Base-by-base conservation (phyloP, 2,113 vertebrate species). In the Rhinopithecus roxellana region DNA sequence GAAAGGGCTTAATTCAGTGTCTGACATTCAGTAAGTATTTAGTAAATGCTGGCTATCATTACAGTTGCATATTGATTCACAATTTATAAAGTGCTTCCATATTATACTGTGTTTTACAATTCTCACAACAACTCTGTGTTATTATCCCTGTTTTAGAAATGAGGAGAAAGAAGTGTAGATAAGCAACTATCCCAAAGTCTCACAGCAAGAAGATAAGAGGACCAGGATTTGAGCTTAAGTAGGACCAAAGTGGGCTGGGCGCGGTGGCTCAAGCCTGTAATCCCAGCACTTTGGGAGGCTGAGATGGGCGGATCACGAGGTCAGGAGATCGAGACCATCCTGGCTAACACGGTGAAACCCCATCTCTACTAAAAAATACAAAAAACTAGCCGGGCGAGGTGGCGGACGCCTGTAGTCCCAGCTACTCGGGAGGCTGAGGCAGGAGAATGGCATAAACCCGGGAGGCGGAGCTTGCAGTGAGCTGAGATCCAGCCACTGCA, bases 181-280 rank as follows among this genome's bases (percentile, higher is more conserved):
- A 90, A 83, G 77, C 64, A 81, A 81, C 57, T 89, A 89, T 64
- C n/a, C 14, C 38, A 90, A 88, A 91, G 57, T 77, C 43, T 95
- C 55, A 86, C 17, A 93, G 57, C 32, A 50, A 87, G 74, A 69
- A 94, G 87, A 90, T 83, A 22, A 91, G 69, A 95, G 50, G 20
- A 72, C 18, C 38, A 95, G 32, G 30, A 79, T 20, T 92, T 18
- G 70, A 95, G 38, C 10, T 70, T 92, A 91, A 22, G 5, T 32
- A 88, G 78, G n/a, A 90, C 50, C 38, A 82, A 67, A 3, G 20
- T 38, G 43, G 43, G 43, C 43, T 6, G 43, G 43, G 43, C 43
- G 6, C 6, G 43, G 43, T 43, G 43, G 43, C 43, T 43, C 43
- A 43, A 43, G 43, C 43, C 43, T 43, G 43, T 43, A 43, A 43